Evolutionary conservation across 2,113 vertebrate genomes (phyloP).

Genomic region (Passerina amoena): DNA sequence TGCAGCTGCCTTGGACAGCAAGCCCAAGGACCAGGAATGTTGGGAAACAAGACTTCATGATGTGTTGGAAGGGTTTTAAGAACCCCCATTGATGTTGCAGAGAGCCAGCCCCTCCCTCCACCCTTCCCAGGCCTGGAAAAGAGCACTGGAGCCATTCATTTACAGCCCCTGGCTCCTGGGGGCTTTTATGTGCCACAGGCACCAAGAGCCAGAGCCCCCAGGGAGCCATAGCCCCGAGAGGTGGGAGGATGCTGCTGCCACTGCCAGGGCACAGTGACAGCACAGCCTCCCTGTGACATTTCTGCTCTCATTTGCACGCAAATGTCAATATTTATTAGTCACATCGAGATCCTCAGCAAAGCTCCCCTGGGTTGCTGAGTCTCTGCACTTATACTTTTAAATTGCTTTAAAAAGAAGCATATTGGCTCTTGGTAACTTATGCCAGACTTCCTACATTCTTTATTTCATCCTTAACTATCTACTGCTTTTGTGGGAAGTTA

Average conservation of each 20-base stretch:
- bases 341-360: background rate
- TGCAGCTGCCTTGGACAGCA: background rate
- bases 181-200: background rate
- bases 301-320: slow-evolving; percentile 5
- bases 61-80: fast-evolving
- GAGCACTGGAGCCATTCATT: background rate
- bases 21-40: background rate
- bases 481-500: background rate
- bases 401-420: background rate
- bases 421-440: background rate
- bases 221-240: background rate
- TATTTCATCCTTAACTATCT: background rate
- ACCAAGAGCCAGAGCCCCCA: background rate
- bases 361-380: background rate
- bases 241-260: background rate
- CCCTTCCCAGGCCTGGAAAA: background rate
- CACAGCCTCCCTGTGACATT: slow-evolving; percentile 37
- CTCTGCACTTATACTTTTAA: background rate
- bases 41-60: background rate
- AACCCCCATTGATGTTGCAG: background rate
- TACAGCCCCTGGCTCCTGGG: background rate
- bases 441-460: background rate
- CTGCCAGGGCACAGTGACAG: background rate
- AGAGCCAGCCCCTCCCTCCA: background rate
- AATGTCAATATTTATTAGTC: slow-evolving; percentile 65